Conservation (phyloP, 2,888 invertebrate genomes). For the Nysson spinosus region DNA sequence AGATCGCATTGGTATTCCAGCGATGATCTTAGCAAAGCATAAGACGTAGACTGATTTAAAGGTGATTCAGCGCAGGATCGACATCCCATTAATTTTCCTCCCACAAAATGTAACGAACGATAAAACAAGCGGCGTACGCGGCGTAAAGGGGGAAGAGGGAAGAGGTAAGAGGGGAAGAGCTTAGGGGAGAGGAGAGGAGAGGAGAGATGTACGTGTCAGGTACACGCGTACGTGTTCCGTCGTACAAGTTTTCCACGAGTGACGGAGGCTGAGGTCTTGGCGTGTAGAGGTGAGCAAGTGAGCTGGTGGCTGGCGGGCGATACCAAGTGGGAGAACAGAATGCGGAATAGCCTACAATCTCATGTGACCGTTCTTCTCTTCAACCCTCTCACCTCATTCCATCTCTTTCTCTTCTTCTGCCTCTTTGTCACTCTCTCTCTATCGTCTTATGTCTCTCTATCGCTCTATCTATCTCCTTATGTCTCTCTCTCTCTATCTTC, state of each 20-base stretch:
- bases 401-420: constrained; percentile 18
- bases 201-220: constrained; percentile 62
- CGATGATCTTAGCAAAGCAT: too few species aligned
- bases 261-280: constrained; percentile 65
- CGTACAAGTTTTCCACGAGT: constrained; percentile 70
- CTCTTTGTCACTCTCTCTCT: constrained; percentile 13
- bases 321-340: constrained; percentile 75
- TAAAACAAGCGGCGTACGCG: too few species aligned
- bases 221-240: constrained; percentile 64
- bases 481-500: constrained; percentile 4
- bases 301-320: constrained; percentile 70
- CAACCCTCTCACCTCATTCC: constrained; percentile 53
- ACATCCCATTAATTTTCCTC: too few species aligned
- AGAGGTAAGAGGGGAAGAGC: too few species aligned
- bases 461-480: constrained; percentile 16
- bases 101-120: too few species aligned
- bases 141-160: too few species aligned
- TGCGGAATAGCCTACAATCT: constrained; percentile 78
- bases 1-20: too few species aligned
- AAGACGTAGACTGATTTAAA: too few species aligned
- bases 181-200: too few species aligned
- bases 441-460: neutral
- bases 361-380: constrained; percentile 73
- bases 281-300: too few species aligned
- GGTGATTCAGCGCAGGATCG: too few species aligned